These are phyloP conservation scores for Holothuria scabra DNA, from an alignment of 53 echinoderm and acorn worm species.

Conservation along the genomic window DNA sequence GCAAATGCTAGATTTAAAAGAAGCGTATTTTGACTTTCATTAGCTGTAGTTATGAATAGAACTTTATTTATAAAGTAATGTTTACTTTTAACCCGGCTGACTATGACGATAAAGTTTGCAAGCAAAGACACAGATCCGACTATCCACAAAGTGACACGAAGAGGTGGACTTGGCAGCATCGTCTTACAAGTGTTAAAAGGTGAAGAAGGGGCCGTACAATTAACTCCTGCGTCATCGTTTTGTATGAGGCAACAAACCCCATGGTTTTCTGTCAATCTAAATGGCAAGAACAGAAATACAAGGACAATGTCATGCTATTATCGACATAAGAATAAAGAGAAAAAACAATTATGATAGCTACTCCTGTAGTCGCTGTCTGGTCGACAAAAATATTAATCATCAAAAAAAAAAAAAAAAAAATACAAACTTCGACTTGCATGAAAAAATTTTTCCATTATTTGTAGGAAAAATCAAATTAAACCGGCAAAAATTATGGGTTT, in stretches of 20 bases:
- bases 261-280: conserved; percentile 53
- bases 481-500: no score
- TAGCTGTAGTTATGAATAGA: background rate
- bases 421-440: no score
- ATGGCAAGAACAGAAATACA: no score
- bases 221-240: background rate
- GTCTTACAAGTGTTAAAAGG: conserved; percentile 58
- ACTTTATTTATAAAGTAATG: background rate
- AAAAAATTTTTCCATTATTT: no score
- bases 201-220: conserved; percentile 52
- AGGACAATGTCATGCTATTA: no score
- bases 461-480: no score
- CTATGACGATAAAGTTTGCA: conserved; percentile 53
- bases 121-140: conserved; percentile 42
- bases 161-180: conserved; percentile 38
- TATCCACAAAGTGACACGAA: conserved; percentile 56
- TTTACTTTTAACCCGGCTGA: conserved; percentile 22
- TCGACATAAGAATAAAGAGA: no score
- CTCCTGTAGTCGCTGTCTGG: no score
- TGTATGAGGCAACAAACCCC: conserved; percentile 54
- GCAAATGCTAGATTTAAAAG: conserved; percentile 59
- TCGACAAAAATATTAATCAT: no score
- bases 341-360: no score
- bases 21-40: conserved; percentile 21
- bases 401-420: no score